A percentile compares a stretch with the other conserved stretches of the same genome.
Evolutionary conservation across 2,113 vertebrate genomes (phyloP).

Genomic region (Mus spicilegus): DNA sequence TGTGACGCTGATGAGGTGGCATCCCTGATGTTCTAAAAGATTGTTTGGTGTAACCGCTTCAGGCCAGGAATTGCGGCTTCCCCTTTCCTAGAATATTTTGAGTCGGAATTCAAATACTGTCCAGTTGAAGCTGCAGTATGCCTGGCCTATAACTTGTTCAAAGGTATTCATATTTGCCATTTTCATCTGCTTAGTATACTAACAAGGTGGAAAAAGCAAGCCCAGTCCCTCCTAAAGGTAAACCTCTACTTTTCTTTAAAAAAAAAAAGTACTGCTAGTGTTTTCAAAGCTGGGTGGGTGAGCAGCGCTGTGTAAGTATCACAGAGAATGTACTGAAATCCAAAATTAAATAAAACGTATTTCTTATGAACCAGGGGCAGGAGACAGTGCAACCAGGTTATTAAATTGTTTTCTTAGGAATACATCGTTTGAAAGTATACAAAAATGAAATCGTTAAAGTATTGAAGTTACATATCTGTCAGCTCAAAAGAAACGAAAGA

Average conservation of each 20-base stretch:
- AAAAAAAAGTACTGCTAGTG: conserved; percentile 7
- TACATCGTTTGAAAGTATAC: neutral
- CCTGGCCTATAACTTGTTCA: conserved; percentile 57
- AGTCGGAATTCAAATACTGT: conserved; percentile 63
- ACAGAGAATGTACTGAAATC: conserved; percentile 44
- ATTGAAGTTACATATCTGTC: conserved; percentile 27
- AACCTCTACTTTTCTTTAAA: conserved; percentile 30
- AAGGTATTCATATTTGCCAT: conserved; percentile 56
- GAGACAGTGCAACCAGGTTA: neutral
- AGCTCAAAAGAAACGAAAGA: conserved; percentile 28
- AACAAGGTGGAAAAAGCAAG: conserved; percentile 64
- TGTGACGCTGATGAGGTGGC: conserved; percentile 53
- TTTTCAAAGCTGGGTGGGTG: conserved; percentile 50
- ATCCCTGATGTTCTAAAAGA: conserved; percentile 60
- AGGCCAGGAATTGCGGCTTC: neutral
- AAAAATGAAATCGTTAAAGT: neutral
- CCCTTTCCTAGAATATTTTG: conserved; percentile 33
- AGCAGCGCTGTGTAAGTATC: neutral
- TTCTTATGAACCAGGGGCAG: conserved; percentile 33
- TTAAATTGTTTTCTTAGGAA: neutral
- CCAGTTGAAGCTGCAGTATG: conserved; percentile 22
- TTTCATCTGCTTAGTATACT: conserved; percentile 61
- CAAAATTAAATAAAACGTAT: conserved; percentile 58
- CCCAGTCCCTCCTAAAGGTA: conserved; percentile 65
- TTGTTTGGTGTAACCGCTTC: conserved; percentile 6